Evolutionary conservation across 2,113 vertebrate species (phyloP).

Genomic region (Pardalotus punctatus): DNA sequence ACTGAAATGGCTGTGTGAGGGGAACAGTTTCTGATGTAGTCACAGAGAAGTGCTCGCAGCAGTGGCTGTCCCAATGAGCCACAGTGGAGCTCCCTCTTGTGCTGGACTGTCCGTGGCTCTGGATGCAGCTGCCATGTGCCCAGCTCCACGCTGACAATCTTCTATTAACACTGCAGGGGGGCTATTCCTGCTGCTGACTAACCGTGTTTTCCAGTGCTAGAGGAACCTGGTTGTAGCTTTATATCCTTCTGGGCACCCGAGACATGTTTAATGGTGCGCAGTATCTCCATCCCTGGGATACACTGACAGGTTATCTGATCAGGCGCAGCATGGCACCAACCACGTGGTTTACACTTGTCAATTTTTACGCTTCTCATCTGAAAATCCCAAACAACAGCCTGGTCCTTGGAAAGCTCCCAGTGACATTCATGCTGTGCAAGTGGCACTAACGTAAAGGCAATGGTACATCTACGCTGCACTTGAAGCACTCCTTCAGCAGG

Average conservation of each 20-base stretch:
- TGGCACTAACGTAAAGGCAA: neutral
- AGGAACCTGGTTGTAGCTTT: neutral
- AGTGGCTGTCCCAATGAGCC: fast-evolving
- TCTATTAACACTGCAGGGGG: neutral
- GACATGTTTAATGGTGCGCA: neutral
- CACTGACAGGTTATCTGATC: neutral
- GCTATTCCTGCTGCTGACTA: neutral
- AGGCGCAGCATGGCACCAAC: neutral
- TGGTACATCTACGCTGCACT: neutral
- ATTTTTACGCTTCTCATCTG: neutral
- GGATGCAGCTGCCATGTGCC: neutral
- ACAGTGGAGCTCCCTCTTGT: neutral
- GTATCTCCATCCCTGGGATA: neutral
- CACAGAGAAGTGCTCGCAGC: neutral
- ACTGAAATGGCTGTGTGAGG: fast-evolving
- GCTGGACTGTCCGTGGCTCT: neutral
- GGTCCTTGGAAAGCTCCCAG: conserved; percentile 3
- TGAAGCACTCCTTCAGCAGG: neutral
- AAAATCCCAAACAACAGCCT: neutral
- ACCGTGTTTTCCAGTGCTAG: neutral
- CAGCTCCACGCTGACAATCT: neutral
- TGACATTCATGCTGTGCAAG: neutral
- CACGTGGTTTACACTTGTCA: neutral
- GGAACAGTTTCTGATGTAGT: neutral
- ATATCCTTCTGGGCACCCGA: neutral